Base-by-base conservation (phyloP, 1,140 invertebrate species). In the Drosophila ercepeae region DNA sequence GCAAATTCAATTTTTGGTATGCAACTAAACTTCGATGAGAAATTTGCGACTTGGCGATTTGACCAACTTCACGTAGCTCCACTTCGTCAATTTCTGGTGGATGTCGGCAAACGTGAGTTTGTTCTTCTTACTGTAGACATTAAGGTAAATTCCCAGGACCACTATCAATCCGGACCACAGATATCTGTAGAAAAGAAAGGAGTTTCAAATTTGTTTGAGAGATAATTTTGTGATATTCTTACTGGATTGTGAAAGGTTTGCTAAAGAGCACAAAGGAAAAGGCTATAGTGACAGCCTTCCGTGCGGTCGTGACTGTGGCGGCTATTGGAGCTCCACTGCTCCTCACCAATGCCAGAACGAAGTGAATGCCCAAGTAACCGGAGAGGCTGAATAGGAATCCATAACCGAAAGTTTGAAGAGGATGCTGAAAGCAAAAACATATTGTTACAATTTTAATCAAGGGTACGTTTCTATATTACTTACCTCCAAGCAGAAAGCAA, bases 191-290 rank as follows among this genome's bases (percentile, higher is more conserved):
- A 19, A 58, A 69, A 83, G 51, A 55, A 14, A 45, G 21, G 23
- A 41, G 39, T 21, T 13, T 13, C 0, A 25, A 13, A 6, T 0
- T 14, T 1, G 11, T 13, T 7, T 16, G 0, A 0, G 8, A 6
- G 0, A 6, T 0, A 9, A 23, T 0, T 4, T n/a, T n/a, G n/a
- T 9, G 2, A 0, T 1, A 45, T 42, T 95, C 96, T 95, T 94
- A 98, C 96, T 97, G 96, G 60, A 96, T 93, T 8, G 97, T 97
- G 88, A 99, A 99, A 4, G 98, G 98, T 91, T 99, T 99, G 89
- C 95, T 95, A 89, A 99, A 99, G 72, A 98, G 95, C 34, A 98
- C 63, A 92, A 99, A 99, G 1, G 98, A 99, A 59, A 99, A 93
- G 32, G 97, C 92, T 48, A 99, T 98, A 0, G 98, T 97, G 0